phyloP scores from a whole-genome alignment of 2,113 vertebrate species.

The Mionectes macconnelli region DNA sequence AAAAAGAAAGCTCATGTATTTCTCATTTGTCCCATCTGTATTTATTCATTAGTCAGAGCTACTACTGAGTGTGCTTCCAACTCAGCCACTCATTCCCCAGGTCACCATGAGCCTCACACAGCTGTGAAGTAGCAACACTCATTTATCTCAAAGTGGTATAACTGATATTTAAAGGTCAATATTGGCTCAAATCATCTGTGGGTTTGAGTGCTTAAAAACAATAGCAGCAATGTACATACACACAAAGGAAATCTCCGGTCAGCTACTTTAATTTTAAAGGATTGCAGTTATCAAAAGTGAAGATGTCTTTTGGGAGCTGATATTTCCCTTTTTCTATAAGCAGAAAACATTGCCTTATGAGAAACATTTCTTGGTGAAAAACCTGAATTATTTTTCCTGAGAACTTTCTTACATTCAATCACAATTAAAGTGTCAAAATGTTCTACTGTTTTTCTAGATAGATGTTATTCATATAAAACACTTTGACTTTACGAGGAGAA shows the following conservation, averaged over 20 bases:
- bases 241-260: conserved; percentile 5
- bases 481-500: background rate
- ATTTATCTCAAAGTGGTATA: conserved; percentile 42
- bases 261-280: background rate
- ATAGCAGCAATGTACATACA: background rate
- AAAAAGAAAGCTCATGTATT: background rate
- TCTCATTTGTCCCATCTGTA: background rate
- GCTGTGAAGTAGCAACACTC: conserved; percentile 2
- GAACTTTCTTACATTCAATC: background rate
- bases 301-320: conserved; percentile 7
- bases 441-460: background rate
- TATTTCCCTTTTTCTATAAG: conserved; percentile 14
- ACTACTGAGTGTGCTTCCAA: background rate
- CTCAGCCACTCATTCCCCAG: background rate
- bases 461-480: background rate
- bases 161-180: conserved; percentile 67
- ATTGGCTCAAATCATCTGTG: conserved; percentile 30
- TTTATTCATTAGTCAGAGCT: background rate
- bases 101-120: background rate
- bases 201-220: conserved; percentile 28
- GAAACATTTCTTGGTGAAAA: background rate
- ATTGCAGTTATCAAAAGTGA: conserved; percentile 14
- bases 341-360: background rate
- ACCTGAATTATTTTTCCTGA: fast-evolving
- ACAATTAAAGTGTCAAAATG: background rate